phyloP scores from a whole-genome alignment of 2,113 vertebrate genomes.

The Vimba vimba region DNA sequence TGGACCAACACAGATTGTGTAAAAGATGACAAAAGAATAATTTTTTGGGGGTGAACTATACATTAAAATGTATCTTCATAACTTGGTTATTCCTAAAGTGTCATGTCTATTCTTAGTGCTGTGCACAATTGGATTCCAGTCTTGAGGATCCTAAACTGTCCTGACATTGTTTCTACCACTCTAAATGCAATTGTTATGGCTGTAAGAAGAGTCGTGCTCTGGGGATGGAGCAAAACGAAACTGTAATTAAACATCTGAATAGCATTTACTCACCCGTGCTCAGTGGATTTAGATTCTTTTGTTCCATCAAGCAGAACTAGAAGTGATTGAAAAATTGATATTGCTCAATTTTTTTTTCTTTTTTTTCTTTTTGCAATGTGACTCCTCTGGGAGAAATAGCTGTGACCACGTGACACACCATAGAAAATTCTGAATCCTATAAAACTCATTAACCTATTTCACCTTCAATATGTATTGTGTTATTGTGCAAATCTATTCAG shows the following conservation, averaged over 20 bases:
- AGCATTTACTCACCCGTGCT: constrained; percentile 32
- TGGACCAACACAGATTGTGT: background rate
- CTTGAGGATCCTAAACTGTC: constrained; percentile 40
- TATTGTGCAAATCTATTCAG: constrained; percentile 41
- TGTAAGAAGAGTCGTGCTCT: constrained; percentile 38
- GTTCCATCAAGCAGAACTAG: constrained; percentile 56
- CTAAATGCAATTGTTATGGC: constrained; percentile 44
- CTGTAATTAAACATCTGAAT: constrained; percentile 55
- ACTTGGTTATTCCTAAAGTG: background rate
- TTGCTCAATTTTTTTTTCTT: constrained; percentile 53
- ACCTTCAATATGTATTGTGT: constrained; percentile 17
- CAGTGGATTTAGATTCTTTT: constrained; percentile 35
- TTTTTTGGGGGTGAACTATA: background rate
- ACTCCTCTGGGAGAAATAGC: constrained; percentile 40
- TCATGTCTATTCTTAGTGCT: constrained; percentile 10
- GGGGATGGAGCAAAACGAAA: background rate
- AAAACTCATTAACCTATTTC: constrained; percentile 22
- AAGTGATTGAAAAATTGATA: constrained; percentile 70
- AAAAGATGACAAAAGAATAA: background rate
- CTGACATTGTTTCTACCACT: constrained; percentile 43
- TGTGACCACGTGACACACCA: background rate
- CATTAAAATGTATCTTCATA: background rate
- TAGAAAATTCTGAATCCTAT: background rate
- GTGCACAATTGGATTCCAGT: background rate
- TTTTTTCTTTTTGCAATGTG: constrained; percentile 49